Base-by-base conservation (phyloP, 2,797 vertebrate genomes). In the Mormyrus hasselquistii region DNA sequence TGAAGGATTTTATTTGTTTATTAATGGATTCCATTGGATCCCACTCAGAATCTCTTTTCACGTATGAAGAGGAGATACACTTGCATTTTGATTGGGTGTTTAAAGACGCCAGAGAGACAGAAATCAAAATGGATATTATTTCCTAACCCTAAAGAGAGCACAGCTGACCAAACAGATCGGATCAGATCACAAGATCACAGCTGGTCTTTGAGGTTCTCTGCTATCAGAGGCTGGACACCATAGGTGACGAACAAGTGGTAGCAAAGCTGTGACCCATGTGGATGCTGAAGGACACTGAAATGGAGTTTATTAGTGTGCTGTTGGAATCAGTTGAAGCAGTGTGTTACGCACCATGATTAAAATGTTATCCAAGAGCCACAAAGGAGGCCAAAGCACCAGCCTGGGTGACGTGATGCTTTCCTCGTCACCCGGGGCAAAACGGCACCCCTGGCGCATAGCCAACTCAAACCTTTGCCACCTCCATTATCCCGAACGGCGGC, bases 111-210 rank as follows among this genome's bases (percentile, higher is more conserved):
- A 9, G 44, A 84, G 91, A 94, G 94, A 95, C 94, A 94, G 92
- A 89, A 91, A 95, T 95, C 95, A 93, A 95, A 8, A 95, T 94
- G 95, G 95, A 95, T 94, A 94, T 85, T 87, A 88, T n/a, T 89
- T 90, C 91, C 76, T 92, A 87, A 92, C 73, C 91, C 87, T 88
- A 53, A 90, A 94, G 94, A 44, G 76, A 57, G 44, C 19, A 50
- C 94, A 94, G 91, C 92, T 91, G 93, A 94, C 93, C 41, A 90
- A 89, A 90, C 82, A 90, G 82, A 55, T 49, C 4, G 10, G 65
- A 88, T 85, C 73, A 4, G 65, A 86, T 87, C 50, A 29, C 49
- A 29, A 76, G 52, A 88, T 57, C n/a, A 38, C 52, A 6, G 76
- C 8, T 25, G 22, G 41, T 34, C 57, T 49, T 86, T 34, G 38